Conservation (phyloP, 2,797 vertebrate genomes). For the Urophycis tenuis region DNA sequence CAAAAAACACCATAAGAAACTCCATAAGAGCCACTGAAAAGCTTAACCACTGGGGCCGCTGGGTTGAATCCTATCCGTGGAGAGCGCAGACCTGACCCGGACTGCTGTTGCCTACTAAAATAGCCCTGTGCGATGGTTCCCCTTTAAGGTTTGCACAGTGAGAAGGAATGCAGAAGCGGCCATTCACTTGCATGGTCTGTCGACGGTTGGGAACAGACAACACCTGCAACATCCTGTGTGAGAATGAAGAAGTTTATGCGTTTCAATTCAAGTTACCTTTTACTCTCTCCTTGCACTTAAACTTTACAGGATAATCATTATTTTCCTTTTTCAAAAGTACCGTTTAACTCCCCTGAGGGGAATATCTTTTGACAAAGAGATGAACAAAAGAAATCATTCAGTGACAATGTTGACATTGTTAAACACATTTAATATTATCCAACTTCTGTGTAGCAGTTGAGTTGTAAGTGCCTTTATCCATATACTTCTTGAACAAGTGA, state of each 20-base stretch:
- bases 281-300: neutral
- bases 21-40: no score
- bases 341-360: slow-evolving; percentile 11
- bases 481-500: neutral
- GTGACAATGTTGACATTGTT: slow-evolving; percentile 9
- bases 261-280: no score
- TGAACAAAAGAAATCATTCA: slow-evolving; percentile 3
- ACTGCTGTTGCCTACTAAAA: neutral
- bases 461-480: neutral
- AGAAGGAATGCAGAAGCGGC: neutral
- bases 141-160: neutral
- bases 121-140: neutral
- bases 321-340: slow-evolving; percentile 1
- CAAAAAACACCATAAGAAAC: neutral
- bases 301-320: slow-evolving; percentile 10
- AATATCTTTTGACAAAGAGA: neutral
- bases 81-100: neutral
- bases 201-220: neutral
- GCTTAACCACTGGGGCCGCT: neutral
- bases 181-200: neutral
- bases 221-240: no score
- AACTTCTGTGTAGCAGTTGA: neutral
- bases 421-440: neutral
- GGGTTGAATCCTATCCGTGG: neutral
- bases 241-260: no score